Percentiles rank a stretch among this genome's conserved stretches.
Evolutionary conservation across 64 coral and sea anemone genomes (phyloP).

Genomic region (Platygyra sinensis): DNA sequence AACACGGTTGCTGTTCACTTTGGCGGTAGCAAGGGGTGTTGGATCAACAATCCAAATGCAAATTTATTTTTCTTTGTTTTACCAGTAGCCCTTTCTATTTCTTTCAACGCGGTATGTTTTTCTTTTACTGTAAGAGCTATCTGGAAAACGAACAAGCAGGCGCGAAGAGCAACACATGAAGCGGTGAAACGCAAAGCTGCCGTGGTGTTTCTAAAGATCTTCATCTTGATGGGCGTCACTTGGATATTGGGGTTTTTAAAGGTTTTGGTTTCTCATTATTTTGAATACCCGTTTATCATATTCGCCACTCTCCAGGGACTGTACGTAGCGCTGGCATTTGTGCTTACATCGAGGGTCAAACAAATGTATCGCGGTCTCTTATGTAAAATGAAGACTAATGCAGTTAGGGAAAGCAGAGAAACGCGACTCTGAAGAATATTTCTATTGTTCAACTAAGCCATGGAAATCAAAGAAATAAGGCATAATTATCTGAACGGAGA

Average conservation of each 20-base stretch:
- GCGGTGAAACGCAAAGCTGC: background rate
- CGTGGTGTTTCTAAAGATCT: background rate
- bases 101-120: constrained; percentile 26
- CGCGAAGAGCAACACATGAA: background rate
- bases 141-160: background rate
- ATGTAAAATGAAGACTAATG: background rate
- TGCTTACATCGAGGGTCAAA: constrained; percentile 5
- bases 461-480: too few relatives aligned
- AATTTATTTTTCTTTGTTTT: constrained; percentile 26
- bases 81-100: background rate
- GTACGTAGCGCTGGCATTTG: constrained; percentile 43
- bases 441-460: too few relatives aligned
- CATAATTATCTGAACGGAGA: too few relatives aligned
- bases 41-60: constrained; percentile 46
- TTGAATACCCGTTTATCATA: constrained; percentile 33
- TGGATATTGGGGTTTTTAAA: constrained; percentile 47
- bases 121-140: constrained; percentile 43
- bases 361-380: background rate
- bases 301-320: constrained; percentile 21
- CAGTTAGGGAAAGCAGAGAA: too few relatives aligned
- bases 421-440: too few relatives aligned
- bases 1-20: constrained; percentile 1
- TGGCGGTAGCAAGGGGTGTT: constrained; percentile 32
- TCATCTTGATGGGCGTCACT: constrained; percentile 36
- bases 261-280: background rate